A percentile compares a stretch with the other conserved stretches of the same genome.
Conservation (phyloP, 2,113 vertebrate species). For the Romanogobio albipinnatus region DNA sequence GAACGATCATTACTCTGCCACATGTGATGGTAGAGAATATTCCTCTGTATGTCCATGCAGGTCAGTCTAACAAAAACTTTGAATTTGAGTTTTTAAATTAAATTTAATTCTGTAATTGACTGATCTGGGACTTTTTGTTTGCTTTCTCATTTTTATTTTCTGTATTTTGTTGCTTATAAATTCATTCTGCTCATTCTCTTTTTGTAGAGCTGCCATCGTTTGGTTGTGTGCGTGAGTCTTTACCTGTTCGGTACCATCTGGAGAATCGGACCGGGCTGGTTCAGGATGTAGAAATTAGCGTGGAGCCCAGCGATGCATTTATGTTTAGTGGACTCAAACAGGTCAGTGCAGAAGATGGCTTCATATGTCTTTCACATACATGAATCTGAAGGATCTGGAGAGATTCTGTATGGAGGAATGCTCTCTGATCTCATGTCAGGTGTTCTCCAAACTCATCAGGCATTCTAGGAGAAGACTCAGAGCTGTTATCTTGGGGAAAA, state of each 20-base stretch:
- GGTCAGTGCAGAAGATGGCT: constrained; percentile 71
- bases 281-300: constrained; percentile 93
- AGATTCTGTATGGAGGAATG: no score
- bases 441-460: no score
- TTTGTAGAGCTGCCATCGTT: constrained; percentile 90
- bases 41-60: constrained; percentile 92
- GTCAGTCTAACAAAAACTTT: constrained; percentile 69
- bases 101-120: background rate
- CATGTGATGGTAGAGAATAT: constrained; percentile 89
- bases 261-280: constrained; percentile 90
- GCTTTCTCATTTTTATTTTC: background rate
- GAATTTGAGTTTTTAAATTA: background rate
- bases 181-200: background rate
- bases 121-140: background rate
- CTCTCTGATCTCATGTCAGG: no score
- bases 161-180: background rate
- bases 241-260: constrained; percentile 91
- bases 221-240: constrained; percentile 91
- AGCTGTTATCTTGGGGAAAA: no score
- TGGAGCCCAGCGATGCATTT: constrained; percentile 97
- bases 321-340: constrained; percentile 99
- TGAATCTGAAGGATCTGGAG: no score
- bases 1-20: constrained; percentile 84
- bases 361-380: background rate
- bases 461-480: no score